Conservation (phyloP, 30 jellyfish, hydroid and myxozoan genomes). For the Chironex yamaguchii region DNA sequence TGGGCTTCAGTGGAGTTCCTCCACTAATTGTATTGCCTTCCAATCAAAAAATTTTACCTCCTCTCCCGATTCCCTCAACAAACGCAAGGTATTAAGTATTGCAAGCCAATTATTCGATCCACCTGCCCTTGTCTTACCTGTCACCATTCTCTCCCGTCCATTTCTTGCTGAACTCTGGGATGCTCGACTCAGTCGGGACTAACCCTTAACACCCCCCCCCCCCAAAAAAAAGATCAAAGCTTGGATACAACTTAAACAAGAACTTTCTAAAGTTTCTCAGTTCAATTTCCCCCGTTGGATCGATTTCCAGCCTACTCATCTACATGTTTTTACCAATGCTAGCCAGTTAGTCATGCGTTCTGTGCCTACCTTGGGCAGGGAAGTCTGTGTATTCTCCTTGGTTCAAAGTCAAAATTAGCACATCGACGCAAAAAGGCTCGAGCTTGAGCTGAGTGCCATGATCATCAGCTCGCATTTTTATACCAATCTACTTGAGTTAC, state of each 20-base stretch:
- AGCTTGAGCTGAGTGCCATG: conserved; percentile 31
- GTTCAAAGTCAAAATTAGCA: conserved; percentile 24
- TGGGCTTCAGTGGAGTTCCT: no score
- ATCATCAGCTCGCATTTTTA: conserved; percentile 14
- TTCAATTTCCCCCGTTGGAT: conserved; percentile 41
- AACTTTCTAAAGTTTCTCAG: conserved; percentile 1
- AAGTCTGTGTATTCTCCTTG: not conserved
- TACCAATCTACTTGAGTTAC: not conserved
- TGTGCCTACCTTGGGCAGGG: conserved; percentile 44
- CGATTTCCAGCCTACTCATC: not conserved
- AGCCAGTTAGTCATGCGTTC: conserved; percentile 17
- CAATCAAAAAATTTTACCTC: conserved; percentile 9
- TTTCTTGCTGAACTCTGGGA: conserved; percentile 31
- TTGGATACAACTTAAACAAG: conserved; percentile 9
- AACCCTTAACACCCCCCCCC: no score
- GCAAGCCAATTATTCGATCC: conserved; percentile 48
- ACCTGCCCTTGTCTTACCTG: conserved; percentile 30
- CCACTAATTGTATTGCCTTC: conserved; percentile 1
- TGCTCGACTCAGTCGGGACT: conserved; percentile 26
- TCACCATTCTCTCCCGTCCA: conserved; percentile 15
- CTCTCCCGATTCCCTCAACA: not conserved
- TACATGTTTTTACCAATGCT: conserved; percentile 38
- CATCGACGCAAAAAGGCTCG: conserved; percentile 1
- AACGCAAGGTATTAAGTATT: conserved; percentile 17
- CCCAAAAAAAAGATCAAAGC: not conserved